Evolutionary conservation across 2,888 invertebrate species (phyloP).

Genomic region (Lagria hirta): DNA sequence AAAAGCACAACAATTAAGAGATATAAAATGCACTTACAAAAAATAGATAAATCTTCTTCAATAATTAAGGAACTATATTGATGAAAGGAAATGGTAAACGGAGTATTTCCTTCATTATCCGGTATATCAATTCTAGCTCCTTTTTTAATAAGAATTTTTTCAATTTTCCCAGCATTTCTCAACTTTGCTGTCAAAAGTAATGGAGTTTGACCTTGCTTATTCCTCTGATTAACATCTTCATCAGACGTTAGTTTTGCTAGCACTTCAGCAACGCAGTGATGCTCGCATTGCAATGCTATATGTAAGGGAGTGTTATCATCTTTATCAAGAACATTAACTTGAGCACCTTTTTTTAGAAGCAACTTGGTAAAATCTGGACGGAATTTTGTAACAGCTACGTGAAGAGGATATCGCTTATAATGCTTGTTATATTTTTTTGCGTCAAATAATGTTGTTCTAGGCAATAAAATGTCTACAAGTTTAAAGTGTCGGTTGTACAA

Average conservation of each 20-base stretch:
- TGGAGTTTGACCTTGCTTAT: not conserved
- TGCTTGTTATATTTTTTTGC: too few relatives aligned
- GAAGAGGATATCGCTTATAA: slow-evolving; percentile 4
- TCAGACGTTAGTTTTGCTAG: too few relatives aligned
- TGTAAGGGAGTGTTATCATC: slow-evolving; percentile 8
- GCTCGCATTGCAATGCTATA: too few relatives aligned
- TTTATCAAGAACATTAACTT: not conserved
- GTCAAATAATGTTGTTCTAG: slow-evolving; percentile 2
- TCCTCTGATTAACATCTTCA: too few relatives aligned
- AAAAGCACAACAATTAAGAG: too few relatives aligned
- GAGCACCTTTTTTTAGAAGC: not conserved
- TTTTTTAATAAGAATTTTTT: not conserved
- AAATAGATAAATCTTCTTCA: too few relatives aligned
- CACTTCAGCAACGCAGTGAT: too few relatives aligned
- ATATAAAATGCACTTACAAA: too few relatives aligned
- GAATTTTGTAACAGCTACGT: not conserved
- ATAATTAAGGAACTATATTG: too few relatives aligned
- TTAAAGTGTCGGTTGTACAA: slow-evolving; percentile 6
- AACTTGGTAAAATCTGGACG: not conserved
- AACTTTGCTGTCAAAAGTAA: slow-evolving; percentile 6
- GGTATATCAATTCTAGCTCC: slow-evolving; percentile 1
- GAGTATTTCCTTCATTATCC: slow-evolving; percentile 5
- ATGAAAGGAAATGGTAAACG: too few relatives aligned
- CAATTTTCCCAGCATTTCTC: too few relatives aligned
- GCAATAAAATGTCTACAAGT: not conserved